phyloP scores from a whole-genome alignment of 1,140 invertebrate genomes.

The Parapsyche elsis region DNA sequence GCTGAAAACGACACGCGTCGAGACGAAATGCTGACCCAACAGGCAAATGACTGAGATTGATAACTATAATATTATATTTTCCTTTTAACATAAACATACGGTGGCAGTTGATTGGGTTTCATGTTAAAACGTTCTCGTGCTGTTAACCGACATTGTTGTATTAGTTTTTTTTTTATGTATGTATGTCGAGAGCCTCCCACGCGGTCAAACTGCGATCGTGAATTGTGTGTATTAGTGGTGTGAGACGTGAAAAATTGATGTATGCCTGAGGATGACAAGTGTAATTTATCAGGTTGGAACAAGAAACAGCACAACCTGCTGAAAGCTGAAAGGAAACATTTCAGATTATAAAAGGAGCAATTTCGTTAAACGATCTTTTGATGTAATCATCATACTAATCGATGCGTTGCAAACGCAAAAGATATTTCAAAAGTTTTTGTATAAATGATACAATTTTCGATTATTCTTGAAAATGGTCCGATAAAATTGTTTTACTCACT shows the following conservation, averaged over 20 bases:
- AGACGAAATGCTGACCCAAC: background rate
- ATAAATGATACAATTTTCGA: no score
- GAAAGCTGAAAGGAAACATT: no score
- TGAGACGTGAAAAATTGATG: slow-evolving; percentile 19
- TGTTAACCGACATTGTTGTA: background rate
- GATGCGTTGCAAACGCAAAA: no score
- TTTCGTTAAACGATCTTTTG: background rate
- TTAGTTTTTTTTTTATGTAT: background rate
- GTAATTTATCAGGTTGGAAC: slow-evolving; percentile 15
- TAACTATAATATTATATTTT: background rate
- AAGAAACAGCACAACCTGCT: background rate
- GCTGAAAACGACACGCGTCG: background rate
- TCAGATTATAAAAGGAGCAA: background rate
- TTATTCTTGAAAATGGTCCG: no score
- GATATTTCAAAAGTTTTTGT: no score
- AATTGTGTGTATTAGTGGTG: background rate
- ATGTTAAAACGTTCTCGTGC: background rate
- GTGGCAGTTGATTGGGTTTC: background rate
- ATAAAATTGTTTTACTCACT: no score
- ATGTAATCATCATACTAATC: no score
- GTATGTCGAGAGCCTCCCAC: background rate
- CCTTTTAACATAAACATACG: background rate
- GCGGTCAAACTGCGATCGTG: background rate
- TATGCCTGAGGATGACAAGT: slow-evolving; percentile 9
- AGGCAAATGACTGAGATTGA: background rate